Evolutionary conservation across 2,888 invertebrate genomes (phyloP).

Genomic region (Drosophila limbata): DNA sequence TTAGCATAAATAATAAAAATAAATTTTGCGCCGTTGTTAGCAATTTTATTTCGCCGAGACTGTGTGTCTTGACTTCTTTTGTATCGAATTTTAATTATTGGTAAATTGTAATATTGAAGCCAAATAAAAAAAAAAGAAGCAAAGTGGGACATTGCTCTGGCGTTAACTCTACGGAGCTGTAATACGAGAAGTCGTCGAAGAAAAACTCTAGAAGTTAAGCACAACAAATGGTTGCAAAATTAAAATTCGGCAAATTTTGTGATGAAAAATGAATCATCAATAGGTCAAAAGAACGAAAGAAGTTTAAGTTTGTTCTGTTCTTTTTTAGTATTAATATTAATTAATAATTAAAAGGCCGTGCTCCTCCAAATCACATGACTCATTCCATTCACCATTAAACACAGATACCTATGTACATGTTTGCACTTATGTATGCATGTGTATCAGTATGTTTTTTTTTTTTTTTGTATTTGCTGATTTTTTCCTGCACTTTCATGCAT

Average conservation of each 20-base stretch:
- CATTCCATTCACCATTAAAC: conserved; percentile 31
- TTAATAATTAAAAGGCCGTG: conserved; percentile 7
- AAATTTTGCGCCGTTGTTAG: conserved; percentile 56
- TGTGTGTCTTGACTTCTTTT: conserved; percentile 20
- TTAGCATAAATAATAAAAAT: conserved; percentile 42
- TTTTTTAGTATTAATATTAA: background rate
- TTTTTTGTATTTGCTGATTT: conserved; percentile 20
- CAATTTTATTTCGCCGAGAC: conserved; percentile 43
- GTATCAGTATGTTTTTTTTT: conserved; percentile 13
- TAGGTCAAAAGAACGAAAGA: background rate
- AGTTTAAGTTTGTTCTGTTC: background rate
- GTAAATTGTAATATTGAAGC: conserved; percentile 58
- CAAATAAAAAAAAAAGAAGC: conserved; percentile 11
- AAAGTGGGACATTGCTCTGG: conserved; percentile 65
- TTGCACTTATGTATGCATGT: background rate
- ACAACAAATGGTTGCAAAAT: conserved; percentile 34
- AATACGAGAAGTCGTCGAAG: conserved; percentile 47
- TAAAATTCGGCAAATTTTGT: conserved; percentile 24
- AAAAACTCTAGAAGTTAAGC: background rate
- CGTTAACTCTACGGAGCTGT: conserved; percentile 22
- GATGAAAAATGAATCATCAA: conserved; percentile 44
- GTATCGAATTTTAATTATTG: conserved; percentile 69
- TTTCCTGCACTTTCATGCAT: conserved; percentile 56
- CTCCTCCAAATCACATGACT: conserved; percentile 29
- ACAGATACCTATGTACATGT: background rate